A percentile compares a stretch with the other conserved stretches of the same genome.
Evolutionary conservation across 1,140 invertebrate species (phyloP).

Genomic region (Drosophila teissieri): DNA sequence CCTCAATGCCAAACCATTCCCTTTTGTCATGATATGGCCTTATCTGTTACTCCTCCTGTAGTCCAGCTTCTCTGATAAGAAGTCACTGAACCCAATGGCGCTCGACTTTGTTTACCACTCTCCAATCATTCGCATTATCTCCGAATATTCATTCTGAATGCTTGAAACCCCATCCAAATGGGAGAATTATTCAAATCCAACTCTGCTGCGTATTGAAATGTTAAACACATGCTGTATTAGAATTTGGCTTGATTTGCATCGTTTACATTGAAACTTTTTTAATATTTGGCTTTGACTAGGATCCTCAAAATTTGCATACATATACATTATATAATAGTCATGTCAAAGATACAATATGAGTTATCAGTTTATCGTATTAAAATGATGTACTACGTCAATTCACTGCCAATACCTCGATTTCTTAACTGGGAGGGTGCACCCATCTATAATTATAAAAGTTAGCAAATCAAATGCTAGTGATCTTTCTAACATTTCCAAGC

Average conservation of each 20-base stretch:
- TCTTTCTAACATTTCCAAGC: constrained; percentile 10
- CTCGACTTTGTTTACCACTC: constrained; percentile 24
- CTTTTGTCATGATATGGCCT: constrained; percentile 35
- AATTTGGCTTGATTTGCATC: neutral
- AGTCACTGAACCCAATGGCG: constrained; percentile 55
- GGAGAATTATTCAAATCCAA: constrained; percentile 71
- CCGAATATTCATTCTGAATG: constrained; percentile 68
- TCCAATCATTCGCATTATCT: constrained; percentile 43
- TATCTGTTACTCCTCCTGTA: constrained; percentile 9
- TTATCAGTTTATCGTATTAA: no score
- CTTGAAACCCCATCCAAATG: constrained; percentile 52
- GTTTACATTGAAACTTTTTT: neutral
- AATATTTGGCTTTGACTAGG: neutral
- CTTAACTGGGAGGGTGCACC: no score
- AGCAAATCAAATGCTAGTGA: neutral
- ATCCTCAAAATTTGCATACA: no score
- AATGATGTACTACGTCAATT: no score
- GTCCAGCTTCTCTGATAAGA: constrained; percentile 47
- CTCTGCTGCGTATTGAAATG: constrained; percentile 32
- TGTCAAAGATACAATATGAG: no score
- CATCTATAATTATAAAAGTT: neutral
- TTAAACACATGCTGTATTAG: constrained; percentile 2
- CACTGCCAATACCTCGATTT: no score
- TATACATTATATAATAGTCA: no score
- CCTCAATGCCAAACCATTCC: constrained; percentile 49